Evolutionary conservation across 2,888 invertebrate genomes (phyloP), one percentile per base, ranked within the genome.

Genomic region (Spodoptera littoralis): DNA sequence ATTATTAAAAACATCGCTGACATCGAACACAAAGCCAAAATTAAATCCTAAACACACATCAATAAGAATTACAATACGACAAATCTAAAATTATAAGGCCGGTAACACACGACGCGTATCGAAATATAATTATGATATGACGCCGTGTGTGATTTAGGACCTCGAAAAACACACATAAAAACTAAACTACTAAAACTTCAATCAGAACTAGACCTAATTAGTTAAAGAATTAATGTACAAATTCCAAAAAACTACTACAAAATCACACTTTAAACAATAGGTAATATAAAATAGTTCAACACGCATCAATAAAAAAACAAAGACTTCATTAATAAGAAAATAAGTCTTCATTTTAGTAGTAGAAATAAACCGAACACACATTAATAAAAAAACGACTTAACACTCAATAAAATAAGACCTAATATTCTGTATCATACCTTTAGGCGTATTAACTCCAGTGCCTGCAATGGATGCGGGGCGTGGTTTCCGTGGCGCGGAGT

Each of bases 401-500:
- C 12, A 0, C 22, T 12, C 44, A 24, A 11, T 30, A 1, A 11
- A 41, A 36, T 46, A 27, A 54, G 13, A 24, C 13, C 60, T 13
- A 11, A 30, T 42, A 57, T 65, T 50, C 6, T 44, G 51, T 83
- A 27, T 18, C 18, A 18, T 81, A 93, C 94, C 94, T 90, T 90
- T 85, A 9, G 95, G 95, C 70, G 95, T 95, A 76, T 97, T 96
- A 84, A 98, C 97, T 76, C 97, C 98, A 60, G 98, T 98, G 85
- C 97, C 97, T 79, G 96, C 84, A 96, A 98, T 90, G 96, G 97
- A 88, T 96, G 96, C 81, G 95, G 84, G 95, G 92, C 85, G 95
- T 83, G 97, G 95, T 80, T 96, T 96, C 88, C 97, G 80, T 96
- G 96, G 84, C 96, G 95, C 73, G 95, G 95, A 79, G 95, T 95